Base-by-base conservation (phyloP, 2,113 vertebrate species). In the Rissa tridactyla region DNA sequence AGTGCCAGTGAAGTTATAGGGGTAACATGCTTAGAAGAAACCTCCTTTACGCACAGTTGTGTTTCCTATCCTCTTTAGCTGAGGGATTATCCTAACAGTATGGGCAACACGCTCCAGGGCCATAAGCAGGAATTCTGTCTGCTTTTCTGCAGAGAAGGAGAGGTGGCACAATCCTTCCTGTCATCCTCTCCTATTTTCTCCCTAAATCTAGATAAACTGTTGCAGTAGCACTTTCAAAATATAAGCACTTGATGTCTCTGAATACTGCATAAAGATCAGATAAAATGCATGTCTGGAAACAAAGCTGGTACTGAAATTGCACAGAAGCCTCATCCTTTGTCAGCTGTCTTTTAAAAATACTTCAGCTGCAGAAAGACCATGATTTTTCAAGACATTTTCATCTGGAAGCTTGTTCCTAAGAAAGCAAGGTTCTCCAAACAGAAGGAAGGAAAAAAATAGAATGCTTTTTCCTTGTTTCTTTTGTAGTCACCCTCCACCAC, bases 401-500 rank as follows among this genome's bases (percentile, higher is more conserved):
- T 66, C n/a, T 51, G 52, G 20, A 88, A 86, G 12, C 5, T 80
- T 80, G 9, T 42, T 76, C 21, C 21, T 66, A 70, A 65, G 46
- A 36, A 82, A 27, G 10, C 26, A 55, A 73, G 6, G 11, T 30
- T 92, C 13, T 90, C 27, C 36, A 62, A 72, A 57, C 3, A 34
- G 22, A 57, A 85, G 9, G 36, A 85, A 40, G 4, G 34, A 90
- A 86, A 32, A 4, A 23, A 2, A 9, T 40, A 30, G 32, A 73
- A 86, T 40, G 5, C 2, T 49, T 42, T 69, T 83, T 70, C 25
- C 6, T 77, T 49, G 1, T 34, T 38, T 60, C 21, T 52, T 90
- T 69, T 42, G 7, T 47, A 64, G 34, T 49, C 4, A 5, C 19
- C 46, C 19, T 10, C 19, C 2, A 0, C 3, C 11, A 0, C 7